Evolutionary conservation across 1,140 invertebrate species (phyloP).

Genomic region (Archivesica marissinica): DNA sequence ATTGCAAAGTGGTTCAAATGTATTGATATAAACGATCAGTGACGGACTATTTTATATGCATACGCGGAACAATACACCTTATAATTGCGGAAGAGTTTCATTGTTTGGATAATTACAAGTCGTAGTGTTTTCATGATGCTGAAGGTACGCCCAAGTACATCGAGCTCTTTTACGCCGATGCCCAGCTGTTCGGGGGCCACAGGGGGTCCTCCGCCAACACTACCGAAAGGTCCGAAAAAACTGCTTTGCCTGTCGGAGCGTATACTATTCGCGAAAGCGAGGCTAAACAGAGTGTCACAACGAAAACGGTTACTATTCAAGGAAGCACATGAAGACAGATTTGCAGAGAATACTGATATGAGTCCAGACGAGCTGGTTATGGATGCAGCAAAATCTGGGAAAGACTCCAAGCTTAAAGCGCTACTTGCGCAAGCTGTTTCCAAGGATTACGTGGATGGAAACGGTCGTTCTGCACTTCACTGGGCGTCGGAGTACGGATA

Average conservation of each 20-base stretch:
- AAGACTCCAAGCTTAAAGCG: conserved; percentile 68
- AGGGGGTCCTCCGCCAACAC: background rate
- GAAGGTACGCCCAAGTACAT: conserved; percentile 33
- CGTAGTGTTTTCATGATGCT: background rate
- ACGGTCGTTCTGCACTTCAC: conserved; percentile 74
- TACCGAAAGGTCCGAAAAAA: conserved; percentile 37
- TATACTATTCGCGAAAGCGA: conserved; percentile 51
- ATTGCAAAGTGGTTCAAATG: too few relatives aligned
- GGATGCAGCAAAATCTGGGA: conserved; percentile 74
- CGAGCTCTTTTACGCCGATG: background rate
- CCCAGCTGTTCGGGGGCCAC: conserved; percentile 6
- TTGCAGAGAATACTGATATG: conserved; percentile 64
- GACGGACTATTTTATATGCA: too few relatives aligned
- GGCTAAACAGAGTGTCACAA: conserved; percentile 51
- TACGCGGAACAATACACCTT: background rate
- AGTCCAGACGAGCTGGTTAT: conserved; percentile 69
- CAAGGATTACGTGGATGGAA: conserved; percentile 63
- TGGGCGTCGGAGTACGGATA: conserved; percentile 80
- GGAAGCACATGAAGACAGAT: conserved; percentile 51
- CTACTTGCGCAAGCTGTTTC: conserved; percentile 64
- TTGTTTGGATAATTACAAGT: background rate
- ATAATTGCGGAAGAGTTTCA: background rate
- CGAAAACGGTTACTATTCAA: conserved; percentile 52
- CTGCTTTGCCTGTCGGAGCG: conserved; percentile 48
- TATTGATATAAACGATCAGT: too few relatives aligned